These are phyloP conservation scores for Pseudorectes ferrugineus DNA, from an alignment of 2,113 vertebrate species.

Conservation along the genomic window DNA sequence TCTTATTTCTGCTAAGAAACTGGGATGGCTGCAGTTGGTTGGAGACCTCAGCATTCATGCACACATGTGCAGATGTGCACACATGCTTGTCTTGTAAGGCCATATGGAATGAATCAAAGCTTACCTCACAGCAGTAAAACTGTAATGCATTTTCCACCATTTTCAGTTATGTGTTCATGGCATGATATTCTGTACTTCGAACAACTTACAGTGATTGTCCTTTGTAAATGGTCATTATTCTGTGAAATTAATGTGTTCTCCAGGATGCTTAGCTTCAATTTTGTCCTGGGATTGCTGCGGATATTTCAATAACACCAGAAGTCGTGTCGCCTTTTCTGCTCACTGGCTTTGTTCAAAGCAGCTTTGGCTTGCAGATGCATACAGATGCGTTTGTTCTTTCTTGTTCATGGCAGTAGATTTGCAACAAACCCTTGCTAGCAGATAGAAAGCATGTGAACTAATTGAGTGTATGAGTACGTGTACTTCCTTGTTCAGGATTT, in stretches of 20 bases:
- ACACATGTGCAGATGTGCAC: neutral
- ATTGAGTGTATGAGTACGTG: neutral
- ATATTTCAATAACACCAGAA: neutral
- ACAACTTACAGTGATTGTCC: neutral
- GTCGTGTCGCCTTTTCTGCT: neutral
- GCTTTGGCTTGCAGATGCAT: neutral
- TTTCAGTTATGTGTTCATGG: neutral
- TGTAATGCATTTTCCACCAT: constrained; percentile 41
- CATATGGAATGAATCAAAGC: constrained; percentile 39
- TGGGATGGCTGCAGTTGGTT: neutral
- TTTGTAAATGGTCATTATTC: neutral
- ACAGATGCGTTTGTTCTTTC: constrained; percentile 21
- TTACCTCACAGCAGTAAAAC: constrained; percentile 27
- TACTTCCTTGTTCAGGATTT: neutral
- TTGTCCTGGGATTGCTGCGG: neutral
- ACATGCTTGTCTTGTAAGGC: neutral
- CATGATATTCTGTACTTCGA: neutral
- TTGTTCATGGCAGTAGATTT: neutral
- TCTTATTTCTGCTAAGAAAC: neutral
- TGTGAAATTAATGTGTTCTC: neutral
- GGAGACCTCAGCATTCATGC: neutral
- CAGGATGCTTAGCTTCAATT: neutral
- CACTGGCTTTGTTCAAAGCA: neutral
- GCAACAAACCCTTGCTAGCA: neutral
- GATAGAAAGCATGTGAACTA: neutral